These are phyloP conservation scores for Ceyx erithaca DNA, from an alignment of 2,797 vertebrate genomes.

Conservation along the genomic window DNA sequence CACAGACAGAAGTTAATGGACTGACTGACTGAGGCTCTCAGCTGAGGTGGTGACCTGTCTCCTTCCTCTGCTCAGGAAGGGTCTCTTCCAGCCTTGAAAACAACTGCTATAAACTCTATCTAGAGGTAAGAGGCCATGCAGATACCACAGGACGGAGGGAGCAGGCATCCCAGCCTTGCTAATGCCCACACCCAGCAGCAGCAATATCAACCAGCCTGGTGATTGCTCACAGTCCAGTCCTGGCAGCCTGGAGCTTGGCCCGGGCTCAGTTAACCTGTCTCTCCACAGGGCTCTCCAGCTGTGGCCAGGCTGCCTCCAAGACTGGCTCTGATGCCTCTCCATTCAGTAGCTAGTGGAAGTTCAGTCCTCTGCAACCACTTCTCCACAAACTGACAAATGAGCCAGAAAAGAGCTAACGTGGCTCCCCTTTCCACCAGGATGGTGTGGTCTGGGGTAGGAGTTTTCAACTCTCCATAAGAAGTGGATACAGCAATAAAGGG, in stretches of 20 bases:
- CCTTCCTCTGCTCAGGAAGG: not conserved
- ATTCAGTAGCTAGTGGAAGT: not conserved
- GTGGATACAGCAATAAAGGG: not conserved
- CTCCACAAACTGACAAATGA: not conserved
- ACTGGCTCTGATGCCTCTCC: not conserved
- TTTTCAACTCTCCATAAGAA: not conserved
- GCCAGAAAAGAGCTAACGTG: not conserved
- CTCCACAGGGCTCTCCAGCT: not conserved
- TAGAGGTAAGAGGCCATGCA: not conserved
- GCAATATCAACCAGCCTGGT: fast-evolving
- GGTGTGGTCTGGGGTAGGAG: not conserved
- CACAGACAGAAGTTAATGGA: not conserved
- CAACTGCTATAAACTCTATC: not conserved
- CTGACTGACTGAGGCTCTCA: not conserved
- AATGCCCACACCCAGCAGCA: fast-evolving
- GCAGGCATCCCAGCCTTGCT: not conserved
- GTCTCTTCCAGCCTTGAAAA: not conserved
- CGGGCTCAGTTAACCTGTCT: not conserved
- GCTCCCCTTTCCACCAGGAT: not conserved
- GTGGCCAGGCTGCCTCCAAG: not conserved
- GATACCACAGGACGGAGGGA: not conserved
- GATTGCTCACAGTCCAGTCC: not conserved
- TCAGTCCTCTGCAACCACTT: not conserved
- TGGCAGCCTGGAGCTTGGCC: not conserved
- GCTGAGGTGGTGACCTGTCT: not conserved